Evolutionary conservation across 2,797 vertebrate species (phyloP).

Genomic region (Siniperca undulata): DNA sequence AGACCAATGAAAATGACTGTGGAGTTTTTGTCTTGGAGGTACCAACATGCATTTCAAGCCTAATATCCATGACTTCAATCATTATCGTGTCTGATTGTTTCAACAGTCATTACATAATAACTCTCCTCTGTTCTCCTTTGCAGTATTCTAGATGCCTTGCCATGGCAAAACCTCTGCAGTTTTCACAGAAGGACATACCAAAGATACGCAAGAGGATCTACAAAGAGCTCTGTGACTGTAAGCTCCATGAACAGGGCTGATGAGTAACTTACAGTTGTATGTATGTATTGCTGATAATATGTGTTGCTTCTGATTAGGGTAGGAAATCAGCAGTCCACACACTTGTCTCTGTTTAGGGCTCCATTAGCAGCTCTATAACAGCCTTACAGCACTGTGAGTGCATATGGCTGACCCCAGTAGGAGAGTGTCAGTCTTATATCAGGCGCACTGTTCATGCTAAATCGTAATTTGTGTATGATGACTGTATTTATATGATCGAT

Average conservation of each 20-base stretch:
- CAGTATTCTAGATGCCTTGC: slow-evolving; percentile 98
- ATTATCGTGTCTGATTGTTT: neutral
- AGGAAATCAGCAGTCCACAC: neutral
- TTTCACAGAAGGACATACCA: slow-evolving; percentile 97
- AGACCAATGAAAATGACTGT: slow-evolving; percentile 99
- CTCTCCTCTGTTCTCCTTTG: neutral
- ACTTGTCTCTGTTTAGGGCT: neutral
- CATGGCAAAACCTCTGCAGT: slow-evolving; percentile 92
- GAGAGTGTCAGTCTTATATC: neutral
- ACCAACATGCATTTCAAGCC: neutral
- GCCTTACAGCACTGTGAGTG: slow-evolving; percentile 17
- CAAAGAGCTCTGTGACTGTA: slow-evolving; percentile 96
- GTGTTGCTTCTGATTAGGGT: slow-evolving; percentile 12
- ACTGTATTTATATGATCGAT: slow-evolving; percentile 42
- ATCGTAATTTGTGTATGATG: neutral
- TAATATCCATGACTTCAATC: fast-evolving
- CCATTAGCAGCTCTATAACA: slow-evolving; percentile 9
- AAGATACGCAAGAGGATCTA: slow-evolving; percentile 96
- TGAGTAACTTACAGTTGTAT: neutral
- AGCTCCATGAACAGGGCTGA: slow-evolving; percentile 85
- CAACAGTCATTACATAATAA: neutral
- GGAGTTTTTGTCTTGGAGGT: slow-evolving; percentile 99
- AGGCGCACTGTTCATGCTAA: slow-evolving; percentile 14
- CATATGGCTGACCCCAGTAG: neutral
- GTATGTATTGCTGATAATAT: neutral